Evolutionary conservation across 2,797 vertebrate genomes (phyloP), one percentile per base, ranked within the genome.

Genomic region (Vireo griseus): DNA sequence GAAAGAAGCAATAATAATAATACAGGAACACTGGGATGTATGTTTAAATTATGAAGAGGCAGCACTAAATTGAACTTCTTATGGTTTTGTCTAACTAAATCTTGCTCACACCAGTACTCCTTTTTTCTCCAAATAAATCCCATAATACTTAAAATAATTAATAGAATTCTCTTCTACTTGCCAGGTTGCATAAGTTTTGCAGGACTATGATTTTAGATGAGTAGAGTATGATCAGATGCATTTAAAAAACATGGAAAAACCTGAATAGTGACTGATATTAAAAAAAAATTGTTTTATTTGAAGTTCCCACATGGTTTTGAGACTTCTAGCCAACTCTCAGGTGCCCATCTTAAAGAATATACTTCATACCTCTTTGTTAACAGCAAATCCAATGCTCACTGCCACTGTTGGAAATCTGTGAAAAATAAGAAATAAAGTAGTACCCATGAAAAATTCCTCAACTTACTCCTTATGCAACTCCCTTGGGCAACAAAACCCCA

Each of bases 311-410:
- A 52, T 5, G 9, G 37, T 73, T 94, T 95, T 90, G 72, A 93
- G 69, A 58, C 68, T 93, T 95, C 76, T 87, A 92, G 77, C 35
- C 76, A 94, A 33, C 69, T 95, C 76, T 89, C 81, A 82, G 78
- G 50, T 85, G 95, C 59, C 65, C 55, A 89, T 97, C 94, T 95
- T 96, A 96, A 90, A 97, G 85, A 97, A 96, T 52, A 95, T 50
- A 89, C 78, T 68, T 84, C 94, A 52, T 98, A 99, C 98, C 98
- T 99, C 98, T 97, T 98, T 98, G 90, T 98, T 98, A 94, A 98
- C 98, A 85, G 98, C 98, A 97, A 99, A 98, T 85, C 98, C 98
- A 95, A 99, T 99, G 98, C 98, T 99, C 54, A 99, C 98, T 10
- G 98, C 98, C 95, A 99, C 98, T 33, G 98, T 98, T 33, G 98